A percentile compares a stretch with the other conserved stretches of the same genome.
Conservation (phyloP, 1,140 invertebrate genomes). For the Drosophila subpulchrella region DNA sequence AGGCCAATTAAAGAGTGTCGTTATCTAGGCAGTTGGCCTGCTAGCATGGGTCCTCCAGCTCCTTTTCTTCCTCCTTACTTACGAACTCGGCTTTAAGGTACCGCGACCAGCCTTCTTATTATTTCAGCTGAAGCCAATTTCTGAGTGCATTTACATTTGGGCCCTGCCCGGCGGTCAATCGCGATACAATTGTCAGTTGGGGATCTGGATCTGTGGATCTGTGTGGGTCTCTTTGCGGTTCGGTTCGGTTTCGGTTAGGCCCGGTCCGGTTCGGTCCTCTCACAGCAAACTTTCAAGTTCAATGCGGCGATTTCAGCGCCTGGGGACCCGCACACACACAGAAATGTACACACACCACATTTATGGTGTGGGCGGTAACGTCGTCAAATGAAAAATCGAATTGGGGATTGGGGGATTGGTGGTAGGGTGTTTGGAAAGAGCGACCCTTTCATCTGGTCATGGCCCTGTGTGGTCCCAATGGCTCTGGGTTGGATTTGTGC, state of each 20-base stretch:
- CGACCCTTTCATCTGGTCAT: slow-evolving; percentile 54
- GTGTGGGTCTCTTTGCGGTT: slow-evolving; percentile 20
- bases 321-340: slow-evolving; percentile 42
- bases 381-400: slow-evolving; percentile 82
- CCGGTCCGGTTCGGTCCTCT: background rate
- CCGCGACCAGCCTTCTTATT: slow-evolving; percentile 40
- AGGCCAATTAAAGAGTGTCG: slow-evolving; percentile 76
- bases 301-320: slow-evolving; percentile 71
- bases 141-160: slow-evolving; percentile 40
- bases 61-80: background rate
- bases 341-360: slow-evolving; percentile 36
- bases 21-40: slow-evolving; percentile 20
- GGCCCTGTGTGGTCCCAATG: slow-evolving; percentile 48
- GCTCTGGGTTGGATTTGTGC: slow-evolving; percentile 25
- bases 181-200: slow-evolving; percentile 76
- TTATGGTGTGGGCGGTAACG: slow-evolving; percentile 71
- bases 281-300: slow-evolving; percentile 64
- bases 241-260: background rate
- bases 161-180: slow-evolving; percentile 71
- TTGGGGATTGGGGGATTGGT: background rate
- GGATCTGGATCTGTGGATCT: slow-evolving; percentile 43
- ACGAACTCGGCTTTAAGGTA: slow-evolving; percentile 11
- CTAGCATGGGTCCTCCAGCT: slow-evolving; percentile 18
- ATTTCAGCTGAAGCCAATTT: slow-evolving; percentile 49
- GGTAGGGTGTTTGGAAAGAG: slow-evolving; percentile 33